Conservation (phyloP, 2,888 invertebrate genomes). For the Hedychridium roseum region DNA sequence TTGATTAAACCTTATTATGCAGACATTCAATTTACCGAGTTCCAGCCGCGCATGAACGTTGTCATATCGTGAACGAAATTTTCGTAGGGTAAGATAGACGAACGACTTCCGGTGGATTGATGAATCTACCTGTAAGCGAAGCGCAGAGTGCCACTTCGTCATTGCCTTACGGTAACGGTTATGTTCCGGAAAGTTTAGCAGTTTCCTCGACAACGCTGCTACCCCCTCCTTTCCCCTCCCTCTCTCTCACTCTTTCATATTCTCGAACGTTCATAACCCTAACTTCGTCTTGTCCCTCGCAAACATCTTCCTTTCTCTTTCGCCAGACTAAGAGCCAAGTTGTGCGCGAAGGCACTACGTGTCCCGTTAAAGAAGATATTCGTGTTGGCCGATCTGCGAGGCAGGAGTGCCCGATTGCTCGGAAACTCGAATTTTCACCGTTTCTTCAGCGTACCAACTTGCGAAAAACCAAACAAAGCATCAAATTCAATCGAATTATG, state of each 20-base stretch:
- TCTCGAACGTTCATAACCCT: not conserved
- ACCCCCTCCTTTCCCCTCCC: constrained; percentile 10
- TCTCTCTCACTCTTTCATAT: not conserved
- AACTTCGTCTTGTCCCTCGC: not conserved
- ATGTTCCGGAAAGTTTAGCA: constrained; percentile 47
- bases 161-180: constrained; percentile 50
- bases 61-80: constrained; percentile 12
- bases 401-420: no score
- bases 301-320: not conserved
- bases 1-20: no score
- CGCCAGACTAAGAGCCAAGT: constrained; percentile 34
- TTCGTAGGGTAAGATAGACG: not conserved
- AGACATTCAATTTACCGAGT: no score
- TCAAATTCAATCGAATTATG: no score
- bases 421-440: no score
- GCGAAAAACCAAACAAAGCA: constrained; percentile 1
- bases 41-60: no score
- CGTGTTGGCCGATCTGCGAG: no score
- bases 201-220: not conserved
- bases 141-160: constrained; percentile 48
- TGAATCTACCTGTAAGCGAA: constrained; percentile 38
- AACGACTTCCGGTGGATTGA: constrained; percentile 21
- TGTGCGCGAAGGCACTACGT: constrained; percentile 18
- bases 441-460: no score
- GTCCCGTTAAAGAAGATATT: not conserved